Base-by-base conservation (phyloP, 2,888 invertebrate genomes). In the Drosophila austrosaltans region DNA sequence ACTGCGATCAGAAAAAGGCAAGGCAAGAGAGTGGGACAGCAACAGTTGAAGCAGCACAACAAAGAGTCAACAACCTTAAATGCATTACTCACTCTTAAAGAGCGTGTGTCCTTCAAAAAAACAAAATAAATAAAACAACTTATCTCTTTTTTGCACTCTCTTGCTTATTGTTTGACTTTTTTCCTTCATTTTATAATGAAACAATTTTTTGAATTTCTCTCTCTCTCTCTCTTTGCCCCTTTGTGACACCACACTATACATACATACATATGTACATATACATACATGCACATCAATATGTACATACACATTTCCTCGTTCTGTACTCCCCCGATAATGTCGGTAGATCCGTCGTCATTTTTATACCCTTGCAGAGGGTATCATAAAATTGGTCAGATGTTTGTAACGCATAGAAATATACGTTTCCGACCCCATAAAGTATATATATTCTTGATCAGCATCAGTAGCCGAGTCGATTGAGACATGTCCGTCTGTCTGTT, bases 61-160 rank as follows among this genome's bases (percentile, higher is more conserved):
- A 28, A 63, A 71, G 76, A 90, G 90, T 91, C 90, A 90, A 90
- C 78, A 89, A 90, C 90, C 90, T 90, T 76, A 71, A 82, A 87
- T 87, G 87, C 90, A 91, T 90, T 90, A 90, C 90, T 90, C 91
- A 90, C 88, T 90, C 90, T 91, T 83, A 79, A 90, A 90, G 91
- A 91, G 89, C 80, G 89, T 88, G 90, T 90, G 90, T 90, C 90
- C 90, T 90, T 90, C 90, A 91, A 79, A 90, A 91, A 90, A 89
- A 40, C 3, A n/a, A 40, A 12, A n/a, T n/a, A 12, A 40, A 39
- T n/a, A n/a, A n/a, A 48, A 48, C 48, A 48, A 84, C 79, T 75
- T 90, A 88, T 90, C 89, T 87, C 87, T 61, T 72, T 86, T 81
- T 76, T 79, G 53, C 64, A 16, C 56, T 64, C 66, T 25, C 64